Conservation (phyloP, 2,113 vertebrate species). For the Uria aalge region DNA sequence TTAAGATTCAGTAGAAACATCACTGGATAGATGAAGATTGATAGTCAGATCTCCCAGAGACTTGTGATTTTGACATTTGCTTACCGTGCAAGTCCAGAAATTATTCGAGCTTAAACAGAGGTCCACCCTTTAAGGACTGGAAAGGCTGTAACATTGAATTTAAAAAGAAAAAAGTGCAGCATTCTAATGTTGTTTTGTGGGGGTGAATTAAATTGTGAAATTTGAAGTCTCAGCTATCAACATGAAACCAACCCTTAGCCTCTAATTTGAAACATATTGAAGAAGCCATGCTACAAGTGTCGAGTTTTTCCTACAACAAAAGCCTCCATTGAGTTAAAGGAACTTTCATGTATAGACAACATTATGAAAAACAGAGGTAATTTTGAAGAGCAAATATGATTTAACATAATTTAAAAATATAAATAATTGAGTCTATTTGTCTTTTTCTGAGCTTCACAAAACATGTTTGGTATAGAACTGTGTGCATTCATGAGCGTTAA, state of each 20-base stretch:
- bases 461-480: not conserved
- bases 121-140: not conserved
- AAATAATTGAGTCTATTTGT: not conserved
- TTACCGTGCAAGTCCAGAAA: not conserved
- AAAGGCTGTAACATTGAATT: not conserved
- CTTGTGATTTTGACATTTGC: not conserved
- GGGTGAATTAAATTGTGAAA: not conserved
- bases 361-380: not conserved
- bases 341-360: not conserved
- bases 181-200: not conserved
- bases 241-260: not conserved
- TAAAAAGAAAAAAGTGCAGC: not conserved
- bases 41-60: not conserved
- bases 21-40: not conserved
- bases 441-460: not conserved
- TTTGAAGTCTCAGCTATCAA: not conserved
- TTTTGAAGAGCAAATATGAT: not conserved
- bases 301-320: not conserved
- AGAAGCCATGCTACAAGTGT: not conserved
- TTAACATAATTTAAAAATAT: not conserved
- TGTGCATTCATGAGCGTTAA: not conserved
- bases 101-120: not conserved
- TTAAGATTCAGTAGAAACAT: not conserved
- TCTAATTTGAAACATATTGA: not conserved
- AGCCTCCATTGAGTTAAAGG: not conserved